Base-by-base conservation (phyloP, 2,888 invertebrate genomes). In the Acanthoscelides obtectus region DNA sequence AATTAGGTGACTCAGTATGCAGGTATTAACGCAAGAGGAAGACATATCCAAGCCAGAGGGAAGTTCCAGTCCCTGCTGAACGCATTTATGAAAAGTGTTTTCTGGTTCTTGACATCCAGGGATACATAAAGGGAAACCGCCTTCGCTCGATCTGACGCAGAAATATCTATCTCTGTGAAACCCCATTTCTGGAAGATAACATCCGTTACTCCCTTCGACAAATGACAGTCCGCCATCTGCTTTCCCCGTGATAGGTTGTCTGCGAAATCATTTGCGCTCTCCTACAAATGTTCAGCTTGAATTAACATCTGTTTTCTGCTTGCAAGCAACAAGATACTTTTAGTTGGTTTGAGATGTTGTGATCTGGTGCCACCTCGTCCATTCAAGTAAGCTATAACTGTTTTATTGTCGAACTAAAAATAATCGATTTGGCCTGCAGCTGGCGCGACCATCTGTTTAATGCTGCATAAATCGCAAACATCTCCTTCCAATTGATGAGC, bases 21-120 rank as follows among this genome's bases (percentile, higher is more conserved):
- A 8, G 80, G 80, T 0, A 81, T 76, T 22, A 81, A 72, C 8
- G 73, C 70, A 19, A 80, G 82, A 5, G 81, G 81, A 1, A 81
- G 81, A 69, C 81, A 81, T 8, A 81, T 71, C 77, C 81, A 82
- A 0, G 76, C 74, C 22, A 77, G 69, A 22, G 20, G 5, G 70
- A 69, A 76, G 20, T 71, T 67, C 75, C 77, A 77, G n/a, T 20
- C 66, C 65, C 71, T 70, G 74, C 76, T 77, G 73, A 77, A 77
- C 2, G 75, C 76, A 67, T 77, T 70, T 64, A 64, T 74, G 69
- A 74, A 77, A 0, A 25, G 12, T 20, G 75, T 71, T 20, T 68
- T 76, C 73, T 22, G 25, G 25, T 25, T 8, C 8, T 66, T 66
- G 1, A 69, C 72, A 71, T 73, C 68, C 66, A 69, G 70, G 12